These are phyloP conservation scores for Stenoptilia bipunctidactyla DNA, from an alignment of 2,888 invertebrate species.

Conservation along the genomic window DNA sequence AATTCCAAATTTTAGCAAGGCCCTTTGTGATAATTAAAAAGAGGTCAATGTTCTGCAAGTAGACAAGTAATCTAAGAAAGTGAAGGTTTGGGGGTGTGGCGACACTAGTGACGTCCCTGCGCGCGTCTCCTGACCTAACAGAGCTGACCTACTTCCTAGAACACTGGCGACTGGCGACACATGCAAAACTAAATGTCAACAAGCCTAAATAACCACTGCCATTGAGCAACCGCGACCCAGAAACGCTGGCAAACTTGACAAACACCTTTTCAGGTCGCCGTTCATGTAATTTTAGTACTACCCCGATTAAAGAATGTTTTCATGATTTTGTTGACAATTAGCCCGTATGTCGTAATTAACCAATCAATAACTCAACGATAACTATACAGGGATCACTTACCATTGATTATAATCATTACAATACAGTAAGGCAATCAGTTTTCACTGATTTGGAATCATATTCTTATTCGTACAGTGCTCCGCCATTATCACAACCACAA, in stretches of 20 bases:
- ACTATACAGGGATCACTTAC: constrained; percentile 24
- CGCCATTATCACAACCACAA: constrained; percentile 47
- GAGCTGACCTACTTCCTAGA: constrained; percentile 48
- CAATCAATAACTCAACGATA: constrained; percentile 9
- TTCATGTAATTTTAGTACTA: too few species aligned
- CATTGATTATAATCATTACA: constrained; percentile 39
- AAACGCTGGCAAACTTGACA: constrained; percentile 5
- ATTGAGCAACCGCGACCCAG: constrained; percentile 35
- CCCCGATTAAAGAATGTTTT: constrained; percentile 9
- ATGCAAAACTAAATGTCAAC: constrained; percentile 50
- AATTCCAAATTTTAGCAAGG: too few species aligned
- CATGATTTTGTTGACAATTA: constrained; percentile 13
- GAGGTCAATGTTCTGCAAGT: background rate
- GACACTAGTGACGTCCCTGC: constrained; percentile 55
- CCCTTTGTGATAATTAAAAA: background rate
- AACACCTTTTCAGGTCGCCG: background rate
- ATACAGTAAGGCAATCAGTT: constrained; percentile 24
- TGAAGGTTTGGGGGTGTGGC: constrained; percentile 31
- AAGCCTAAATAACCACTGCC: constrained; percentile 21
- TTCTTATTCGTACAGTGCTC: constrained; percentile 25
- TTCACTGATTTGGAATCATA: constrained; percentile 42
- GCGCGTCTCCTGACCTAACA: constrained; percentile 44
- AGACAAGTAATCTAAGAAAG: constrained; percentile 32
- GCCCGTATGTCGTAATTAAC: constrained; percentile 1
- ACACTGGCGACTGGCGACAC: constrained; percentile 38